phyloP scores from a whole-genome alignment of 2,113 vertebrate species.

The Hemibagrus wyckioides region DNA sequence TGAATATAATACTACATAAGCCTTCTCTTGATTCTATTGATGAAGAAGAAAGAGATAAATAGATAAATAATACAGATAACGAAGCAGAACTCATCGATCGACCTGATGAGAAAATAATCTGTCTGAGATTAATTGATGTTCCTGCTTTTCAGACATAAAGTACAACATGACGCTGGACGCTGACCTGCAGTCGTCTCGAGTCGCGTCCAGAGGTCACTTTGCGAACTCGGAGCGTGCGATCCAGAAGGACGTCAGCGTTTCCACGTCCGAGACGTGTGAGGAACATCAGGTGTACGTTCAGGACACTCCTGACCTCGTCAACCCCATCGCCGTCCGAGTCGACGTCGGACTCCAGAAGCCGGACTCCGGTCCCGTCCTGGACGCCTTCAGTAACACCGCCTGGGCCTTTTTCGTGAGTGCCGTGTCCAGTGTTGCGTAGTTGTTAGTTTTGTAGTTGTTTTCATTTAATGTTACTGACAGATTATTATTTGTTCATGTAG shows the following conservation, averaged over 20 bases:
- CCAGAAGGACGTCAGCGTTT: conserved; percentile 68
- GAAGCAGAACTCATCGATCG: background rate
- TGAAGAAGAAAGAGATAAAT: background rate
- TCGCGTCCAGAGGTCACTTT: conserved; percentile 81
- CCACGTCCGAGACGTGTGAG: conserved; percentile 59
- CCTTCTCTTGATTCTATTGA: background rate
- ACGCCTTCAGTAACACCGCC: conserved; percentile 71
- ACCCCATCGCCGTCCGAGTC: conserved; percentile 74
- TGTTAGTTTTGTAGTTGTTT: background rate
- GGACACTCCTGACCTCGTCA: conserved; percentile 81
- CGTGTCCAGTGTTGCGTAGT: background rate
- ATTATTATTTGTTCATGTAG: conserved; percentile 57
- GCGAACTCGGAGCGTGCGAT: conserved; percentile 76
- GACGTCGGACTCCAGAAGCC: conserved; percentile 73
- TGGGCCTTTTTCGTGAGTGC: conserved; percentile 81
- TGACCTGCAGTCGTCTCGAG: conserved; percentile 75
- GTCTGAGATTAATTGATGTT: background rate
- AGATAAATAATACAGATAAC: background rate
- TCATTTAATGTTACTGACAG: background rate
- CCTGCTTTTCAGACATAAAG: conserved; percentile 64
- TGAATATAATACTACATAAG: too few species aligned
- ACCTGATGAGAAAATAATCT: background rate
- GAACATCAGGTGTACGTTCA: conserved; percentile 75
- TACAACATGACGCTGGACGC: conserved; percentile 83
- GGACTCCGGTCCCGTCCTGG: conserved; percentile 75